Evolutionary conservation across 2,888 invertebrate species (phyloP), one percentile per base, ranked within the genome.

Genomic region (Zygogramma bicolorata): DNA sequence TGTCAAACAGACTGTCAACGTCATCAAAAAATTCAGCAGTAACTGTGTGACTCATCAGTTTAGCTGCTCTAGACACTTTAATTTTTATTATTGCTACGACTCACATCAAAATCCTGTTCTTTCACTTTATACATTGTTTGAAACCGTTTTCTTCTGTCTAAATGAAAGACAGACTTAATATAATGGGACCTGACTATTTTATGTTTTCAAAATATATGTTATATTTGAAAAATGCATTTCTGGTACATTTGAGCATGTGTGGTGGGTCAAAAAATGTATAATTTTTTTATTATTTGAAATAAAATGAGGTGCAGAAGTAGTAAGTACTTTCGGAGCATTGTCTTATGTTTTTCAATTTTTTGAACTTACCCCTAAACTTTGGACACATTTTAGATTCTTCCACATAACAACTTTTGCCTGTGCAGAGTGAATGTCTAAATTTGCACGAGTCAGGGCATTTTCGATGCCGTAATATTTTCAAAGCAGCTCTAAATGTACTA

Each of bases 1-100:
- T 65, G 59, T 76, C 73, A 63, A 75, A 76, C 22, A 76, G 60
- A 22, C 13, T 22, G 61, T 76, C 74, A n/a, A 74, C 73, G 63
- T 76, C 72, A 8, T 72, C 61, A 1, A 76, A 18, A 69, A 74
- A 76, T 60, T 76, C 70, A 18, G 76, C 70, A 6, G 77, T 77
- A 34, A 27, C 40, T 27, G 58, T 57, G 31, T 66, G 22, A 40
- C 66, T 66, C 38, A 58, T 25, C 3, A 49, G 13, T n/a, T n/a
- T n/a, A n/a, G n/a, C n/a, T n/a, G n/a, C n/a, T n/a, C n/a, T n/a
- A n/a, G n/a, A n/a, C n/a, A n/a, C n/a, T n/a, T 46, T 42, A n/a
- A n/a, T n/a, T n/a, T n/a, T n/a, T n/a, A n/a, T n/a, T n/a, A n/a
- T n/a, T n/a, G n/a, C n/a, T n/a, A n/a, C n/a, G 34, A 7, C 20